Base-by-base conservation (phyloP, 2,888 invertebrate genomes). In the Frankliniella fusca region DNA sequence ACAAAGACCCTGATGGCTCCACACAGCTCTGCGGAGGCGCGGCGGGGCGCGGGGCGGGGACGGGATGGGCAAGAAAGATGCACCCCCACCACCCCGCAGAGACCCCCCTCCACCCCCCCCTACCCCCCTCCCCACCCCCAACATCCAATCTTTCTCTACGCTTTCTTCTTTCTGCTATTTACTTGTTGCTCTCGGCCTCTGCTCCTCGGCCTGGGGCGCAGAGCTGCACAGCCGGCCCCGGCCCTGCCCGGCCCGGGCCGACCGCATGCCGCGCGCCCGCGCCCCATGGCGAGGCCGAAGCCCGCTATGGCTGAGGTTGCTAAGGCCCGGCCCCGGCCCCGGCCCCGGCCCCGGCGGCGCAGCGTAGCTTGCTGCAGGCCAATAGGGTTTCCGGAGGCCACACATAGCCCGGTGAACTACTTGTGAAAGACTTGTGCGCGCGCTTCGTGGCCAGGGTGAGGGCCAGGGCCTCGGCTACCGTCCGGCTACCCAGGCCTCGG, bases 1-100 rank as follows among this genome's bases (percentile, higher is more conserved):
- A 76, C 70, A 76, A 76, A 76, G 70, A 23, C 70, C 11, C 70
- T 76, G 70, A 76, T 76, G 70, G 70, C 70, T 76, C 61, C 61
- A n/a, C 18, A 54, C 18, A 18, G 54, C 54, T 11, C 54, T 11
- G 54, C 54, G 70, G 70, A n/a, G 70, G 65, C 65, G 65, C 65
- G n/a, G 65, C 15, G 61, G 20, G 61, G 61, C 61, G 7, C 3
- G 38, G 38, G 38, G 5, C 3, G 38, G 38, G 38, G 38, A 5
- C 3, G 2, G 38, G 38, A 38, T 38, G 38, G 38, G 38, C 38
- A 38, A 38, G 38, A 38, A 38, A 38, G 61, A 61, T 18, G 61
- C 61, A 61, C 61, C 61, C 61, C 61, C 11, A 38, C 38, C 38
- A 38, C 38, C 54, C 54, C 54, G 8, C 3, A 15, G 54, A 54